phyloP scores from a whole-genome alignment of 2,113 vertebrate species.

The Baryphthengus martii region DNA sequence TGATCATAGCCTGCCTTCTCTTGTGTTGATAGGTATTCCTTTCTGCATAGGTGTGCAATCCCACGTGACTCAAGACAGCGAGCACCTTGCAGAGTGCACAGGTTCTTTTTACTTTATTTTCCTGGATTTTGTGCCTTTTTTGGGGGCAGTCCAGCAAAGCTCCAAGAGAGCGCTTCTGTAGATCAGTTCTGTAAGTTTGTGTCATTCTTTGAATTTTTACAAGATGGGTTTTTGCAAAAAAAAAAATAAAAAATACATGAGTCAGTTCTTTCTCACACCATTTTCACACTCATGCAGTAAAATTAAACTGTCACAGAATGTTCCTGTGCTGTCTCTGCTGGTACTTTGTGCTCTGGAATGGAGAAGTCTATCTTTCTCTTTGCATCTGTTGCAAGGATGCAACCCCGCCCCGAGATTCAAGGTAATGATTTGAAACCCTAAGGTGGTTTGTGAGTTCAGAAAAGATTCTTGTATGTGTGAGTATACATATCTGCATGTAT shows the following conservation, averaged over 20 bases:
- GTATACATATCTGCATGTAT: background rate
- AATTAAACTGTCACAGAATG: slow-evolving; percentile 2
- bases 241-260: background rate
- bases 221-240: background rate
- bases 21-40: background rate
- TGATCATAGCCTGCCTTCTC: background rate
- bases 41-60: background rate
- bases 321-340: background rate
- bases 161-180: background rate
- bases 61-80: background rate
- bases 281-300: slow-evolving; percentile 5
- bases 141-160: background rate
- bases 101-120: background rate
- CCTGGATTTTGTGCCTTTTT: background rate
- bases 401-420: background rate
- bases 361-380: background rate
- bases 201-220: background rate
- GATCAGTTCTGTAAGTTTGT: background rate
- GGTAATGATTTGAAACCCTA: background rate
- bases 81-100: background rate
- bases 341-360: background rate
- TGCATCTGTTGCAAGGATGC: background rate
- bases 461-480: background rate
- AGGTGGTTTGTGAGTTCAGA: background rate
- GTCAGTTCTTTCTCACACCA: background rate